Evolutionary conservation across 2,113 vertebrate species (phyloP), one percentile per base, ranked within the genome.

Genomic region (Dendropsophus ebraccatus): DNA sequence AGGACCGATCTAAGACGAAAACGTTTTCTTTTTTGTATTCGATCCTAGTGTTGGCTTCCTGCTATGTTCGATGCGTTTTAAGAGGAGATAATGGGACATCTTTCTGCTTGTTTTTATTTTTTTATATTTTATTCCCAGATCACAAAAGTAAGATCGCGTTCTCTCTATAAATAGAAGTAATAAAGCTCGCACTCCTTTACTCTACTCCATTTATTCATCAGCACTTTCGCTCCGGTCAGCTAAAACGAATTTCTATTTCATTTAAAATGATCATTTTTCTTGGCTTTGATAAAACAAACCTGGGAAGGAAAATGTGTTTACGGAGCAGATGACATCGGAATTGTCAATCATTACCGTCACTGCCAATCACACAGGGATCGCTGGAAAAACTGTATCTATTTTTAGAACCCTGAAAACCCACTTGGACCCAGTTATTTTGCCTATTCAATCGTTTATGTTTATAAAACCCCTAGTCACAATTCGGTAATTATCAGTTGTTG

Each of bases 221-320:
- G 32, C 35, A 23, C 67, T 70, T 70, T 70, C 0, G 32, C 67
- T 70, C 67, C 67, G 19, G 67, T 41, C 67, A 41, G 67, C 32
- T 41, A 41, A 70, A 70, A 70, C 17, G 67, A 35, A 70, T 70
- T 70, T 70, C 67, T 70, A 70, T 70, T 70, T 70, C 67, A 70
- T 70, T 70, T 19, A 37, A 70, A 70, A 70, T 41, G 19, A 70
- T 70, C 67, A 41, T 12, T 7, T 41, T 70, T 70, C 35, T 70
- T 37, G 32, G 67, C 67, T 70, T 41, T 70, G 32, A 70, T 70
- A 70, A 23, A 41, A 41, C 35, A 3, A 32, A 70, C 67, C 67
- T 70, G 67, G 32, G 67, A 70, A 23, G 67, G 35, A 41, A 70
- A 70, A 70, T 70, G 67, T 70, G 67, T 41, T 70, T 70, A 70